phyloP scores from a whole-genome alignment of 2,888 invertebrate species.

The Limnephilus rhombicus region DNA sequence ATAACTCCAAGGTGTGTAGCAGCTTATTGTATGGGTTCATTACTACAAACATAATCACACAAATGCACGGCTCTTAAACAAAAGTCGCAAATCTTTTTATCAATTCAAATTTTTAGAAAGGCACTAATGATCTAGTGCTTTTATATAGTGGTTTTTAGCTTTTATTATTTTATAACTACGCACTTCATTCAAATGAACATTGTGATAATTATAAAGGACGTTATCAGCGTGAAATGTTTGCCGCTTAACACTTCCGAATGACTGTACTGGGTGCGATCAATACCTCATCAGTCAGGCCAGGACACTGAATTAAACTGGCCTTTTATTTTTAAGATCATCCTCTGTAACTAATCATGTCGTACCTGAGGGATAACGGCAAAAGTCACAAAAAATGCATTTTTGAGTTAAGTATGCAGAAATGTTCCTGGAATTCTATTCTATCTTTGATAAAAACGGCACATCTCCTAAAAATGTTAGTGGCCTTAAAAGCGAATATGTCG shows the following conservation, averaged over 20 bases:
- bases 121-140: background rate
- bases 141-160: background rate
- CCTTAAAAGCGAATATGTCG: no score
- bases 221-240: background rate
- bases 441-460: no score
- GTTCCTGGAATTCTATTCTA: no score
- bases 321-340: no score
- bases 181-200: background rate
- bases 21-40: background rate
- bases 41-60: background rate
- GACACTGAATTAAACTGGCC: no score
- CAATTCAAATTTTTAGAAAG: background rate
- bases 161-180: background rate
- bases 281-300: no score
- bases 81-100: background rate
- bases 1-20: constrained; percentile 20
- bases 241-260: background rate
- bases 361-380: no score
- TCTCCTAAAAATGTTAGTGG: no score
- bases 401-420: no score
- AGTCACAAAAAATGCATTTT: no score
- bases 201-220: background rate
- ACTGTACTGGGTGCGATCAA: no score
- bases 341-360: no score
- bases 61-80: background rate